phyloP scores from a whole-genome alignment of 2,113 vertebrate genomes.

The Athene noctua region DNA sequence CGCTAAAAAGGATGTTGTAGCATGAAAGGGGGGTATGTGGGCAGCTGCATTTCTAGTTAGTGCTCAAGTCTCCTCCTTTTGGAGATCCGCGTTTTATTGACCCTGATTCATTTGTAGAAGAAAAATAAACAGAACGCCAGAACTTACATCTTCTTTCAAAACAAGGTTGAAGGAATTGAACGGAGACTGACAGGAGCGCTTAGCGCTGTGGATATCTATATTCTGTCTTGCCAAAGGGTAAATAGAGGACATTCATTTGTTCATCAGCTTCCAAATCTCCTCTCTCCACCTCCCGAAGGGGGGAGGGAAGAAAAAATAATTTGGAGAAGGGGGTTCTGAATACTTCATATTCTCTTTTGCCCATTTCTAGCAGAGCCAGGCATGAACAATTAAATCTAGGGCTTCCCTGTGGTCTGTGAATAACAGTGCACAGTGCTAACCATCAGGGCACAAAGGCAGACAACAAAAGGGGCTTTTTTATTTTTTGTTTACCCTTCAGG shows the following conservation, averaged over 20 bases:
- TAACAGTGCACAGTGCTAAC: constrained; percentile 70
- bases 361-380: constrained; percentile 70
- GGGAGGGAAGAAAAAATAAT: constrained; percentile 54
- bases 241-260: constrained; percentile 75
- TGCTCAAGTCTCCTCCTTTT: neutral
- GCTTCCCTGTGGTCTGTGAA: constrained; percentile 79
- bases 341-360: constrained; percentile 61
- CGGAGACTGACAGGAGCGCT: constrained; percentile 48
- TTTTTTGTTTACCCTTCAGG: constrained; percentile 82
- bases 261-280: constrained; percentile 69
- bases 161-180: neutral
- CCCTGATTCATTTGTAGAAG: neutral
- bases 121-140: constrained; percentile 24
- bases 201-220: constrained; percentile 61
- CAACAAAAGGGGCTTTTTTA: constrained; percentile 65
- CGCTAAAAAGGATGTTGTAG: neutral
- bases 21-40: neutral
- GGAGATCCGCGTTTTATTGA: neutral
- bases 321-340: constrained; percentile 61
- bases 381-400: constrained; percentile 76
- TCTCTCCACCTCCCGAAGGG: constrained; percentile 6
- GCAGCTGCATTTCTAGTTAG: neutral
- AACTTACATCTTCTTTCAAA: constrained; percentile 40
- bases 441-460: constrained; percentile 73
- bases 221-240: constrained; percentile 73